A percentile compares a stretch with the other conserved stretches of the same genome.
These are phyloP conservation scores for Zonotrichia albicollis DNA, from an alignment of 2,797 vertebrate species.

Conservation along the genomic window DNA sequence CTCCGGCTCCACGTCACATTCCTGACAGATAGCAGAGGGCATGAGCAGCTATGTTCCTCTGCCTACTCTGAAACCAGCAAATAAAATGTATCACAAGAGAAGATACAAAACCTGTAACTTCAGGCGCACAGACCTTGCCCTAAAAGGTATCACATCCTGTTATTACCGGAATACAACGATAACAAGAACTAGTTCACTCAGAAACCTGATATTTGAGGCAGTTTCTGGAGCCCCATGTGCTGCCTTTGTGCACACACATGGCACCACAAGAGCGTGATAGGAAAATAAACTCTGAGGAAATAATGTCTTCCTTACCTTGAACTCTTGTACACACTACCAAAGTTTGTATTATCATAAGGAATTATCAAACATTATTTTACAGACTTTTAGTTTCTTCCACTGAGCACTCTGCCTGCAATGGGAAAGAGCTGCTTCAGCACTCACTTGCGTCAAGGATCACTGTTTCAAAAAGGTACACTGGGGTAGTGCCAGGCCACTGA, in stretches of 20 bases:
- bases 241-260: not conserved
- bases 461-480: not conserved
- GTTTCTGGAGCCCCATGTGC: not conserved
- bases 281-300: not conserved
- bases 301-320: not conserved
- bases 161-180: not conserved
- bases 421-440: not conserved
- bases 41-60: accelerated
- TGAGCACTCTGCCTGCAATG: not conserved
- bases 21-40: not conserved
- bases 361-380: not conserved
- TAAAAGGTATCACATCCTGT: not conserved
- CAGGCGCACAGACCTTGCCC: not conserved
- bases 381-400: not conserved
- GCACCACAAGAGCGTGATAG: not conserved
- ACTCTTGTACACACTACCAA: not conserved
- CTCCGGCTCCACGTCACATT: not conserved
- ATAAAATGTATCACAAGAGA: not conserved
- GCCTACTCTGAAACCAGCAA: not conserved
- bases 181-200: not conserved
- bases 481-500: not conserved
- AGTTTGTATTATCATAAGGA: not conserved
- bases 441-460: not conserved
- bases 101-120: not conserved
- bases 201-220: not conserved